Evolutionary conservation across 1,140 invertebrate genomes (phyloP), one percentile per base, ranked within the genome.

Genomic region (Nymphalis io): DNA sequence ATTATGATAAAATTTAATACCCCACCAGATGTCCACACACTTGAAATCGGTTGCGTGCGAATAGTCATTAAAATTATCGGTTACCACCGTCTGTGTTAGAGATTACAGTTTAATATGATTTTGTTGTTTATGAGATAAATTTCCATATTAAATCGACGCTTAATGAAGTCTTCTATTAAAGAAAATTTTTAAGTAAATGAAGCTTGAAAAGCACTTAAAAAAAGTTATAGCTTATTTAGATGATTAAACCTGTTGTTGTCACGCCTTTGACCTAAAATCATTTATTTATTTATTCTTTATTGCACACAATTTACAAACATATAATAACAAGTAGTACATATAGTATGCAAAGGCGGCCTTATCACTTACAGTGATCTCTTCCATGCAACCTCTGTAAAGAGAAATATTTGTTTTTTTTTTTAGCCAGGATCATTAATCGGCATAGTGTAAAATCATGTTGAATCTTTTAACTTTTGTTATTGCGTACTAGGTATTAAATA

Each of bases 1-100:
- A 67, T 62, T 67, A 63, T 18, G 67, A 70, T 59, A 66, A 62
- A 58, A 73, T 51, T 68, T 59, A 21, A 70, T 74, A 70, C 44
- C 0, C 15, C 51, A 39, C 46, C 68, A 74, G 58, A 71, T 77
- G 75, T 72, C 67, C 51, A 66, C n/a, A 59, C 58, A 62, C 40
- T 59, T 46, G 18, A 59, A 66, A 59, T 66, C 67, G 63, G 72
- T 74, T 74, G 75, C 75, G 72, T 71, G 66, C 61, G 69, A 77
- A 70, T 65, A 55, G 67, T 60, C 70, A 72, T 77, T 72, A 74
- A 70, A 68, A 51, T 74, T 68, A 74, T 77, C 72, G 23, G 55
- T 44, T 55, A 70, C 60, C 51, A 66, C 72, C 53, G 68, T 51
- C 63, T 58, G 40, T 66, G 68, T 67, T 65, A 63, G 16, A 51